These are phyloP conservation scores for Sitta europaea DNA, from an alignment of 2,113 vertebrate species.

Conservation along the genomic window DNA sequence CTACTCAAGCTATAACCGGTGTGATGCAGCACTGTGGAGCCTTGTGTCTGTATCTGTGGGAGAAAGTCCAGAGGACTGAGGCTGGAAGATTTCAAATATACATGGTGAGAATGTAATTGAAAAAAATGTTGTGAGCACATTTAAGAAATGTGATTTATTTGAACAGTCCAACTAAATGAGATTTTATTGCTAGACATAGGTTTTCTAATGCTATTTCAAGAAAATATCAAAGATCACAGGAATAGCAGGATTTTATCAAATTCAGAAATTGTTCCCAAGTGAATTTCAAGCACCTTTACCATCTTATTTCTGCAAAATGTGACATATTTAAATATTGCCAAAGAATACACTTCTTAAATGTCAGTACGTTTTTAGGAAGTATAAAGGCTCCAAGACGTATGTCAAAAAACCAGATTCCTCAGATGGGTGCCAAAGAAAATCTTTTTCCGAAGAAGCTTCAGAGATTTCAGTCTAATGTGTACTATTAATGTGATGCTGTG, in stretches of 20 bases:
- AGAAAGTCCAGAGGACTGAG: conserved; percentile 74
- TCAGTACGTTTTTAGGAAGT: conserved; percentile 22
- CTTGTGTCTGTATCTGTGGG: conserved; percentile 67
- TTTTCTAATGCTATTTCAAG: conserved; percentile 23
- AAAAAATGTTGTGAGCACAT: background rate
- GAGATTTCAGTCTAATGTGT: background rate
- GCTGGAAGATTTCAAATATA: conserved; percentile 77
- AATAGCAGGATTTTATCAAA: conserved; percentile 18
- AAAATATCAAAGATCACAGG: conserved; percentile 47
- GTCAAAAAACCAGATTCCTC: background rate
- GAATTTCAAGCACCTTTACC: conserved; percentile 27
- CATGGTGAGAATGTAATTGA: conserved; percentile 72
- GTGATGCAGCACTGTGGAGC: conserved; percentile 64
- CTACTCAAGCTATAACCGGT: conserved; percentile 67
- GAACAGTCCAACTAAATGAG: background rate
- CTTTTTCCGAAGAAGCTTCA: background rate
- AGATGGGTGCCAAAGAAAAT: background rate
- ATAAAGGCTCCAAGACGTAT: background rate
- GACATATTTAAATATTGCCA: background rate
- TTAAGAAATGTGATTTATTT: background rate
- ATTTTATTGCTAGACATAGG: background rate
- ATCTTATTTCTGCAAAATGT: conserved; percentile 11
- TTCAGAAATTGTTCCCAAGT: conserved; percentile 1
- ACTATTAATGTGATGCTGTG: background rate
- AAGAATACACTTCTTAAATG: conserved; percentile 29